These are phyloP conservation scores for Ispidina lecontei DNA, from an alignment of 2,797 vertebrate genomes.

Conservation along the genomic window DNA sequence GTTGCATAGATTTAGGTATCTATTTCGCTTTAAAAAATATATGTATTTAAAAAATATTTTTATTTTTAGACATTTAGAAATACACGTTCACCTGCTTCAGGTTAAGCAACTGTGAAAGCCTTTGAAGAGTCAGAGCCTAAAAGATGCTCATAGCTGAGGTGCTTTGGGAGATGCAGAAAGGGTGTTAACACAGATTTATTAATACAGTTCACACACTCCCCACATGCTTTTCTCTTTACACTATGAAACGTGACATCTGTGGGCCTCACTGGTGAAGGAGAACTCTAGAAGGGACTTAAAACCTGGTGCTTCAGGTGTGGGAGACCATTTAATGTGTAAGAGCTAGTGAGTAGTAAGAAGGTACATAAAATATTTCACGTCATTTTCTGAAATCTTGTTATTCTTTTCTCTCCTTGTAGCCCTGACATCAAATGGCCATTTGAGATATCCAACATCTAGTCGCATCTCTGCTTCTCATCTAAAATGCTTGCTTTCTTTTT, in stretches of 20 bases:
- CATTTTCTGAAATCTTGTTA: neutral
- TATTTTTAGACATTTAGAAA: neutral
- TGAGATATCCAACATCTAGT: neutral
- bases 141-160: neutral
- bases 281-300: neutral
- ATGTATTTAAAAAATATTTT: too few species aligned
- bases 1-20: neutral
- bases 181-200: neutral
- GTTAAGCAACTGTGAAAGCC: neutral
- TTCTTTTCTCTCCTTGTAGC: neutral
- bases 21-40: neutral
- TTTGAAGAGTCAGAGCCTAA: neutral
- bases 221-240: neutral
- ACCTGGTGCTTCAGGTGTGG: neutral
- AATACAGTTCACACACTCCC: constrained; percentile 12
- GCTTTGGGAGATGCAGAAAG: neutral
- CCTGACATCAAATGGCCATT: neutral
- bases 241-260: constrained; percentile 7
- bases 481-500: neutral
- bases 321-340: neutral
- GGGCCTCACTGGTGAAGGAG: neutral
- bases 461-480: neutral
- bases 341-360: neutral
- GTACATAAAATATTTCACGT: neutral
- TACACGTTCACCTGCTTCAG: neutral